Evolutionary conservation across 2,113 vertebrate genomes (phyloP).

Genomic region (Pimephales promelas): DNA sequence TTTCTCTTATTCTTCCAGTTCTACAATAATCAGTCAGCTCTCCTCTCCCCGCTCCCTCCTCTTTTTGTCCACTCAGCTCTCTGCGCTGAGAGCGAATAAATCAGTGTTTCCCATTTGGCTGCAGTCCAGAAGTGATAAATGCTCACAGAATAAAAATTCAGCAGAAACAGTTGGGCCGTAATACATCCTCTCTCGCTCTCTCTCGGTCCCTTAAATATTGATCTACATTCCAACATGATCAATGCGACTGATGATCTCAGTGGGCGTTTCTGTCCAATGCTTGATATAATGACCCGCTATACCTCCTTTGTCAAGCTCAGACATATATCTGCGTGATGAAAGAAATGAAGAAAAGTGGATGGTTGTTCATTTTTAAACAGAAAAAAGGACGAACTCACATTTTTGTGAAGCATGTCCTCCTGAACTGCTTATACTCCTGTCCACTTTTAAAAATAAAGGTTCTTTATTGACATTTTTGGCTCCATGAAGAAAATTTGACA

Average conservation of each 20-base stretch:
- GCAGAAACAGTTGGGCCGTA: constrained; percentile 26
- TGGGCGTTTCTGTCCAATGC: constrained; percentile 1
- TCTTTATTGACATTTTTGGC: too few species aligned
- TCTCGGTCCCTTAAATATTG: constrained; percentile 16
- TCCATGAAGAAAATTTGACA: too few species aligned
- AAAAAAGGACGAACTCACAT: neutral
- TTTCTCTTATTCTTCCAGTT: neutral
- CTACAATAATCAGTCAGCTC: neutral
- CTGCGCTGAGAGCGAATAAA: constrained; percentile 7
- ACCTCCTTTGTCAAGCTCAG: neutral
- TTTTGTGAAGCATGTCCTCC: neutral
- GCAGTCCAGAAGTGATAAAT: constrained; percentile 36
- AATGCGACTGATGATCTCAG: constrained; percentile 24
- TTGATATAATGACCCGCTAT: neutral
- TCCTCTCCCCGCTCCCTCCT: neutral
- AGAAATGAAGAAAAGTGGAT: neutral
- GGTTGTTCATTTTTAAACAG: neutral
- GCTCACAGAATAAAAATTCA: constrained; percentile 32
- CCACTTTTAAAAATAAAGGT: too few species aligned
- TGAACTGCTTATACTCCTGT: neutral
- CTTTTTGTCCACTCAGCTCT: neutral
- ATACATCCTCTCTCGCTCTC: constrained; percentile 12
- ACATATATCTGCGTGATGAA: neutral
- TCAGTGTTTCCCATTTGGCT: constrained; percentile 44
- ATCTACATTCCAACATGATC: constrained; percentile 20